These are phyloP conservation scores for Sinohyriopsis cumingii DNA, from an alignment of 2,888 invertebrate genomes.

Conservation along the genomic window DNA sequence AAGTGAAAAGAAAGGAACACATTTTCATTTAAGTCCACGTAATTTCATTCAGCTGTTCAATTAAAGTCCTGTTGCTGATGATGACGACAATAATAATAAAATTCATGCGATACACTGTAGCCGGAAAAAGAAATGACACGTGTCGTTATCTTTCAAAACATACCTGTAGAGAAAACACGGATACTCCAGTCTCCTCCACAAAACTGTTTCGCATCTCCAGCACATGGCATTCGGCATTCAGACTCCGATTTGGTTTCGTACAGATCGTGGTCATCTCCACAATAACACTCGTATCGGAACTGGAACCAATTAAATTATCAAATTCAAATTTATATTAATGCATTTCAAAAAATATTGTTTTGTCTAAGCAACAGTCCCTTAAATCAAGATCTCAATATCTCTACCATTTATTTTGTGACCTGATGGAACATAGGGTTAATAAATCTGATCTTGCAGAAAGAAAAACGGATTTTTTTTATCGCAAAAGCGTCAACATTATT, in stretches of 20 bases:
- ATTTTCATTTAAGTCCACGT: no score
- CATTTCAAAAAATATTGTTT: neutral
- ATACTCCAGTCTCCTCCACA: constrained; percentile 47
- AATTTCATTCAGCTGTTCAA: no score
- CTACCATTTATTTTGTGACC: no score
- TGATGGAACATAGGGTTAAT: no score
- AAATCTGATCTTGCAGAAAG: no score
- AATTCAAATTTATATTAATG: neutral
- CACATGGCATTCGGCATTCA: constrained; percentile 43
- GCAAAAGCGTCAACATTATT: no score
- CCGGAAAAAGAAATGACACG: neutral
- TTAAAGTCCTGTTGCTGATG: no score
- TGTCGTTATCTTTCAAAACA: neutral
- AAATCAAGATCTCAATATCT: neutral
- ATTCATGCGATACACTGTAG: neutral
- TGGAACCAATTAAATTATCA: constrained; percentile 11
- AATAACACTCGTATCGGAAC: constrained; percentile 39
- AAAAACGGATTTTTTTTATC: no score
- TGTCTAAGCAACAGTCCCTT: neutral
- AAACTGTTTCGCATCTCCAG: constrained; percentile 27
- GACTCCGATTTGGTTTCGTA: constrained; percentile 5
- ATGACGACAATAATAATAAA: no score
- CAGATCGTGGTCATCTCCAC: constrained; percentile 39
- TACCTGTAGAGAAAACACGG: constrained; percentile 46
- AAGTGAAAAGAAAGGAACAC: no score